These are phyloP conservation scores for Gorsachius magnificus DNA, from an alignment of 2,797 vertebrate genomes.

Conservation along the genomic window DNA sequence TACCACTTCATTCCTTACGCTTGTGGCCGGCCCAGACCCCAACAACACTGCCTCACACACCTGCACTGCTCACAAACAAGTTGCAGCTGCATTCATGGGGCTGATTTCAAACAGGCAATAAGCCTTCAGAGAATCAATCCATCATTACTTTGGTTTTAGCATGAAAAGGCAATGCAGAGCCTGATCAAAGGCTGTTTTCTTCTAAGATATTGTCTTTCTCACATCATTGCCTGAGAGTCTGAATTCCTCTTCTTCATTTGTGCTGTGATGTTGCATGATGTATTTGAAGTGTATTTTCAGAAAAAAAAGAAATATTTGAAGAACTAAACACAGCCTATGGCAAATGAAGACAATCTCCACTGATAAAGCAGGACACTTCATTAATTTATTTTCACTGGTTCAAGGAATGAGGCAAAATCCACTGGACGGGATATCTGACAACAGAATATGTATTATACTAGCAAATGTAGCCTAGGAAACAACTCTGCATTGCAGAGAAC, in stretches of 20 bases:
- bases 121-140: background rate
- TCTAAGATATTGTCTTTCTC: background rate
- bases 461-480: constrained; percentile 58
- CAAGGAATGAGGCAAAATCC: background rate
- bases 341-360: background rate
- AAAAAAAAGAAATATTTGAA: background rate
- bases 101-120: background rate
- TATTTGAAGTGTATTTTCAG: background rate
- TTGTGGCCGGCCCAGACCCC: background rate
- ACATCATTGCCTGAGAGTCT: background rate
- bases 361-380: background rate
- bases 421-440: background rate
- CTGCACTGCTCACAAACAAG: background rate
- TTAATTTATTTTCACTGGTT: background rate
- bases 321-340: background rate
- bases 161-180: background rate
- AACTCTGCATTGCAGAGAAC: constrained; percentile 51
- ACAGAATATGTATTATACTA: background rate
- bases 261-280: background rate
- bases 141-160: background rate
- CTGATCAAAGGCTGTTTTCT: background rate
- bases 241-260: background rate
- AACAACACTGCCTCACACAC: background rate
- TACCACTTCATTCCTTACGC: fast-evolving
- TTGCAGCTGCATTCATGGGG: background rate